Evolutionary conservation across 2,888 invertebrate species (phyloP).

Genomic region (Rotaria macrura): DNA sequence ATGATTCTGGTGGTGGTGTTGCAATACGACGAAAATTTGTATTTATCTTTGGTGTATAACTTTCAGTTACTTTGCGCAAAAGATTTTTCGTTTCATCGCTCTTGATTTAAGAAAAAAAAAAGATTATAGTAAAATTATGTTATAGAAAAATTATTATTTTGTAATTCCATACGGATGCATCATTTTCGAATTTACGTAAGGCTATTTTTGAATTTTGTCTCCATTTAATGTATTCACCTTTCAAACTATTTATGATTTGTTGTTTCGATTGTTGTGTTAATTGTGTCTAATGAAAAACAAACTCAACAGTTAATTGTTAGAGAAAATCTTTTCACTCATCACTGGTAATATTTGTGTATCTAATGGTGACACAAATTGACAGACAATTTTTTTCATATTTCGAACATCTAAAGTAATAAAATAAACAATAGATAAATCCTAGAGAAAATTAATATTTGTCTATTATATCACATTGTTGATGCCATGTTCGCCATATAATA

Average conservation of each 20-base stretch:
- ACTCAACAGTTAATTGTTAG: not conserved
- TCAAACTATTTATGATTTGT: not conserved
- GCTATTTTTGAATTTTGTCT: constrained; percentile 13
- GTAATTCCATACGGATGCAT: not conserved
- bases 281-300: not conserved
- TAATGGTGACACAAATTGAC: constrained; percentile 1
- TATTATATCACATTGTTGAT: constrained; percentile 71
- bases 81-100: not conserved
- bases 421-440: not conserved
- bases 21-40: not conserved
- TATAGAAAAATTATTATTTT: not conserved
- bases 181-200: not conserved
- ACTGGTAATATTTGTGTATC: not conserved
- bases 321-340: not conserved
- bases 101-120: not conserved
- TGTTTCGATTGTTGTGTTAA: not conserved
- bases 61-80: not conserved
- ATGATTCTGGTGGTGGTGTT: not conserved
- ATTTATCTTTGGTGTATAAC: not conserved
- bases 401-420: not conserved
- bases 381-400: not conserved
- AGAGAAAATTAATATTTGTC: not conserved
- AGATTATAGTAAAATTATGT: too few species aligned
- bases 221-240: constrained; percentile 11
- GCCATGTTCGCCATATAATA: constrained; percentile 99